phyloP scores from a whole-genome alignment of 2,113 vertebrate species.

The Nettapus auritus region DNA sequence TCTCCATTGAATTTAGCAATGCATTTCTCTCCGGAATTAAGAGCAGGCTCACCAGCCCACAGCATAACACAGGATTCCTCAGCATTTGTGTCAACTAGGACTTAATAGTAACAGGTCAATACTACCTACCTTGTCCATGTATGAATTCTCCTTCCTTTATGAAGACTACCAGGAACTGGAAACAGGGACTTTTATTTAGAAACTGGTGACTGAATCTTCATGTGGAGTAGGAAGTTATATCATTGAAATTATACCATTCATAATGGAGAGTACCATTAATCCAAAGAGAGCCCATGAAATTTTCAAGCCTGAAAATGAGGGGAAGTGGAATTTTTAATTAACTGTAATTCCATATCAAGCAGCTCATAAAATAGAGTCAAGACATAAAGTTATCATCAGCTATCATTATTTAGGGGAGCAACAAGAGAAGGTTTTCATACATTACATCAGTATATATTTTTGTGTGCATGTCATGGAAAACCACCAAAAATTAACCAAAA shows the following conservation, averaged over 20 bases:
- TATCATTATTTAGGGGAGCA: background rate
- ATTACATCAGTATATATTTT: fast-evolving
- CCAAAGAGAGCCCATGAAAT: background rate
- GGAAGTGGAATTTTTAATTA: background rate
- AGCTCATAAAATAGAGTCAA: background rate
- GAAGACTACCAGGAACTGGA: background rate
- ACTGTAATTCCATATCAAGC: background rate
- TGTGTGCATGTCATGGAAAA: background rate
- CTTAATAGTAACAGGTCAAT: background rate
- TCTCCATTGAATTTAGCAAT: background rate
- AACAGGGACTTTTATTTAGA: background rate
- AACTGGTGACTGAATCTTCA: background rate
- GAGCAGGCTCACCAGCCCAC: background rate
- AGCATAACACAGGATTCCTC: background rate
- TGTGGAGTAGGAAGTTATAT: background rate
- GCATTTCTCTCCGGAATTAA: background rate
- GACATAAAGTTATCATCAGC: fast-evolving
- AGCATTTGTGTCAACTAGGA: background rate
- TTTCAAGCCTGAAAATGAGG: background rate
- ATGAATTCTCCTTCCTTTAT: background rate
- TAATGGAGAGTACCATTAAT: background rate
- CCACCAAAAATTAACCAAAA: background rate
- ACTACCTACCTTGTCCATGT: background rate
- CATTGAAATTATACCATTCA: background rate
- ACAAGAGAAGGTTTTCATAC: background rate